phyloP scores from a whole-genome alignment of 2,113 vertebrate species.

The Mola mola region DNA sequence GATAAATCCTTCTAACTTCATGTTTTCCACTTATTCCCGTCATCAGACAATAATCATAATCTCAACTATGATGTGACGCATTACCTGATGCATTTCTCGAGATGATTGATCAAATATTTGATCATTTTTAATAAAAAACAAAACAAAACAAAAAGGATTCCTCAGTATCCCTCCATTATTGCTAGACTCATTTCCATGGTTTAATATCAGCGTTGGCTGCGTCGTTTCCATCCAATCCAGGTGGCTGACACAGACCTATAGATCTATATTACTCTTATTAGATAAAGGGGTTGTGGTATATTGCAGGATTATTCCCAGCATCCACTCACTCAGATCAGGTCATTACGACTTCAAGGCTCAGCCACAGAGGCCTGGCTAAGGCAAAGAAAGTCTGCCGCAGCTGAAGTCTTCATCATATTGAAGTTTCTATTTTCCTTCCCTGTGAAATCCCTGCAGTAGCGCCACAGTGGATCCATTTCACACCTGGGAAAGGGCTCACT shows the following conservation, averaged over 20 bases:
- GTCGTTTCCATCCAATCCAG: conserved; percentile 23
- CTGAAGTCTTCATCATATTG: conserved; percentile 59
- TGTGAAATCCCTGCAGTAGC: conserved; percentile 54
- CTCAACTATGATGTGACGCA: no score
- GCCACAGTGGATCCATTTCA: conserved; percentile 68
- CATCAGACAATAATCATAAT: no score
- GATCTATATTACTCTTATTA: conserved; percentile 37
- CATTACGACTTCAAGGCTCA: conserved; percentile 25
- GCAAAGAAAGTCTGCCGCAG: conserved; percentile 34
- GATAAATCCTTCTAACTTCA: no score
- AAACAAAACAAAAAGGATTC: no score
- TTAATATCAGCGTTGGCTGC: conserved; percentile 1
- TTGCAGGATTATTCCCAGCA: conserved; percentile 8
- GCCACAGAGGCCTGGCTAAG: conserved; percentile 18
- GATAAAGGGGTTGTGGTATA: conserved; percentile 48
- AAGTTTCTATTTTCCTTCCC: conserved; percentile 54
- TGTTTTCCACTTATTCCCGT: no score
- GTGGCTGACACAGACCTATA: conserved; percentile 19
- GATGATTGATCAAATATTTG: no score
- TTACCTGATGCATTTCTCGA: no score
- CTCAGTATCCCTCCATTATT: no score
- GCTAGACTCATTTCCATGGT: no score
- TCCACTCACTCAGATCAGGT: conserved; percentile 31
- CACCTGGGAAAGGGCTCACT: conserved; percentile 72
- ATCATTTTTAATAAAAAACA: no score